Evolutionary conservation across 92 coral and sea anemone genomes (phyloP).

Genomic region (Meandrina meandrites): DNA sequence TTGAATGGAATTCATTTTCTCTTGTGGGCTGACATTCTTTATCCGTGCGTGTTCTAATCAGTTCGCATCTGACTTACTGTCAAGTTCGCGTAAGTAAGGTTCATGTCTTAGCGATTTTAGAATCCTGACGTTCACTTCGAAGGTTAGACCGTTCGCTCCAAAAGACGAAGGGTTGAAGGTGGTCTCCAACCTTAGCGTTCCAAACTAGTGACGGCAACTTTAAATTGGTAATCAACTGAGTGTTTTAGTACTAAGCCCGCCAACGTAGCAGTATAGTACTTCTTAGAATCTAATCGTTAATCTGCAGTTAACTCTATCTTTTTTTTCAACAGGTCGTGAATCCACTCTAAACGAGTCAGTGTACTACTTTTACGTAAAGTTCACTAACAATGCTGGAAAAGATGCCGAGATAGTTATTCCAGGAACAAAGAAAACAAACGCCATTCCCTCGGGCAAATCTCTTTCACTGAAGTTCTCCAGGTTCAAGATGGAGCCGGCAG

Average conservation of each 20-base stretch:
- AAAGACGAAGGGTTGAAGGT: no score
- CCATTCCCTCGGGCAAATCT: conserved; percentile 78
- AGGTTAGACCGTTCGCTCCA: no score
- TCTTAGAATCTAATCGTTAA: neutral
- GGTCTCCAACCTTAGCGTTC: no score
- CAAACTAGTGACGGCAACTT: neutral
- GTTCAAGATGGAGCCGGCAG: conserved; percentile 60
- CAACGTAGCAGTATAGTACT: no score
- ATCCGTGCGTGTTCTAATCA: no score
- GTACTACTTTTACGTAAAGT: conserved; percentile 75
- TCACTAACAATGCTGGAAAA: conserved; percentile 83
- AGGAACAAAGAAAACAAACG: conserved; percentile 69
- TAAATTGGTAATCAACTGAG: neutral
- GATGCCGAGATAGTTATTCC: conserved; percentile 71
- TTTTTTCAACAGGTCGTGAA: conserved; percentile 73
- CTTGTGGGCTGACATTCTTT: no score
- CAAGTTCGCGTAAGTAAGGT: no score
- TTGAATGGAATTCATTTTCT: no score
- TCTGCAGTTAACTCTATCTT: neutral
- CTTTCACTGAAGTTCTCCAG: conserved; percentile 72
- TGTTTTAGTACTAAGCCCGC: neutral
- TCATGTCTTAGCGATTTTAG: no score
- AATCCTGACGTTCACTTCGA: no score
- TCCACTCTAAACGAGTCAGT: conserved; percentile 66
- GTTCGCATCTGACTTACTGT: no score